A percentile compares a stretch with the other conserved stretches of the same genome.
Conservation (phyloP, 2,888 invertebrate genomes). For the Pristionchus entomophagus region DNA sequence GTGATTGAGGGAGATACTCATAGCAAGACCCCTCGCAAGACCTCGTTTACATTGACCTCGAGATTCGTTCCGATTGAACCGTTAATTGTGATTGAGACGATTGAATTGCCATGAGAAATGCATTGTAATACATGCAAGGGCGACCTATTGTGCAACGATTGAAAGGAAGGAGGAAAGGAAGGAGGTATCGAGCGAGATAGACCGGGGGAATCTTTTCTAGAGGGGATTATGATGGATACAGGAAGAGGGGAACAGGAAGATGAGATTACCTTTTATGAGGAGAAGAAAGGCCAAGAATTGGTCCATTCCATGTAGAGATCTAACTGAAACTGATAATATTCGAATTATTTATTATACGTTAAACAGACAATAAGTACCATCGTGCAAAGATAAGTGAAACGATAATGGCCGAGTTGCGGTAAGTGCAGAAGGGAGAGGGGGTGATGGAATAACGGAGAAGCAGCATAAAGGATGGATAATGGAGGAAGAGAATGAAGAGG, state of each 20-base stretch:
- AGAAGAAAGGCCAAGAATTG: neutral
- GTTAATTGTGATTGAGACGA: slow-evolving; percentile 38
- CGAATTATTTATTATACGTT: no score
- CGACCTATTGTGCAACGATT: slow-evolving; percentile 12
- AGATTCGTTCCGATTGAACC: neutral
- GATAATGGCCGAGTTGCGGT: neutral
- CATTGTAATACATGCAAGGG: slow-evolving; percentile 3
- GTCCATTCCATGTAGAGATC: neutral
- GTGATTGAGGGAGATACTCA: no score
- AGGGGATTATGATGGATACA: neutral
- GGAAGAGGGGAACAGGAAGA: neutral
- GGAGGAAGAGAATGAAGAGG: slow-evolving; percentile 36
- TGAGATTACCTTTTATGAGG: neutral
- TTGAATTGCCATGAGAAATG: slow-evolving; percentile 26
- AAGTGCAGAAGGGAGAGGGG: neutral
- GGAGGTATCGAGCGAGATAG: neutral
- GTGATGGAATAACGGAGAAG: neutral
- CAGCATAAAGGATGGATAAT: neutral
- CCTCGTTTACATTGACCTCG: neutral
- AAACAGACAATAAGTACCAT: no score
- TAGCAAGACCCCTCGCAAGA: neutral
- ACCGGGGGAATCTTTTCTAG: neutral
- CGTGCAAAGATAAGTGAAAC: no score
- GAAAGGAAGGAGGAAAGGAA: neutral
- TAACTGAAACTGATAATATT: neutral